These are phyloP conservation scores for Corythornis cristatus DNA, from an alignment of 2,113 vertebrate genomes.

Conservation along the genomic window DNA sequence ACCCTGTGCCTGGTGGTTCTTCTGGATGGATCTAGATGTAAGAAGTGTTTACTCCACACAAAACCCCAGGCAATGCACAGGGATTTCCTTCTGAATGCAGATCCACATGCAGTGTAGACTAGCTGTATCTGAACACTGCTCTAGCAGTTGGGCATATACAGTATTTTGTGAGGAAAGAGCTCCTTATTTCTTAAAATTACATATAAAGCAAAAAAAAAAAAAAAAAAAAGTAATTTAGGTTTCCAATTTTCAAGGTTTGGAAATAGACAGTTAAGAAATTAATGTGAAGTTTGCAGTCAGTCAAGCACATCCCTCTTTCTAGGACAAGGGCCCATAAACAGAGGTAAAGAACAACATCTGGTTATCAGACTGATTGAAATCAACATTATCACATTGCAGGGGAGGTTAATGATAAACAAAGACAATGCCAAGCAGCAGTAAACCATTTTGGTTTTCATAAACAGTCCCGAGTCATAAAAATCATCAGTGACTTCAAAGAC, in stretches of 20 bases:
- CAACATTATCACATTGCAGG: neutral
- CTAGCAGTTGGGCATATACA: neutral
- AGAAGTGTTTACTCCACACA: neutral
- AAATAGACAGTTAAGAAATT: neutral
- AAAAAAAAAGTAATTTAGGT: neutral
- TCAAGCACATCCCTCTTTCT: accelerated
- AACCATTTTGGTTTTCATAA: neutral
- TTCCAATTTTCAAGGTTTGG: neutral
- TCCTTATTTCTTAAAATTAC: neutral
- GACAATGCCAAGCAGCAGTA: neutral
- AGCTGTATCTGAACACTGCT: neutral
- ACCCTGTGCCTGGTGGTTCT: neutral
- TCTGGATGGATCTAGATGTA: neutral
- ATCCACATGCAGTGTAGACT: neutral
- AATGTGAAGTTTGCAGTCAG: neutral
- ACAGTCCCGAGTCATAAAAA: neutral
- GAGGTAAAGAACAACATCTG: neutral
- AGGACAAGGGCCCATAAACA: neutral
- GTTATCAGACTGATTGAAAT: neutral
- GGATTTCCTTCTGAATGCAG: neutral
- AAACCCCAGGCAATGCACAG: neutral
- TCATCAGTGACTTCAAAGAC: neutral
- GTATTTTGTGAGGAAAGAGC: neutral
- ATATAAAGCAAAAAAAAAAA: neutral
- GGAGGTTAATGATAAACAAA: neutral